Evolutionary conservation across 2,113 vertebrate species (phyloP).

Genomic region (Anoura caudifer): DNA sequence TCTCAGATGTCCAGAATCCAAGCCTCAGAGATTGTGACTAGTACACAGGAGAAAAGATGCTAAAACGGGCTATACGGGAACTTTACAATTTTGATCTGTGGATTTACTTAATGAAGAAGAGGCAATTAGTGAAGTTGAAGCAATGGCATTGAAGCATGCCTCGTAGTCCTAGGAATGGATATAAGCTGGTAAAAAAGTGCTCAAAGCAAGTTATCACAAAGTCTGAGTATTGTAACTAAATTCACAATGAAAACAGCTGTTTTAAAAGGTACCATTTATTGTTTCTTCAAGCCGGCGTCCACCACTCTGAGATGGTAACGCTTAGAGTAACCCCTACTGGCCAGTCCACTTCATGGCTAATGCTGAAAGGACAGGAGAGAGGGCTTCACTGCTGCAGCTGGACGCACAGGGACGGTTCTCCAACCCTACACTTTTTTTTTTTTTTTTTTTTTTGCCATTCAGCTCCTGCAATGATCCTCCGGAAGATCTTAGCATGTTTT

Average conservation of each 20-base stretch:
- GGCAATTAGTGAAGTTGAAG: neutral
- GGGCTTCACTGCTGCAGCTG: neutral
- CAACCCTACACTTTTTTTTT: neutral
- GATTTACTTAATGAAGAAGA: neutral
- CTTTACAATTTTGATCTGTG: neutral
- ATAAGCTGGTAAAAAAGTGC: neutral
- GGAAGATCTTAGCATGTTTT: neutral
- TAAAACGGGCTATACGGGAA: neutral
- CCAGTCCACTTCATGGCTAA: neutral
- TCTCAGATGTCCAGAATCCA: neutral
- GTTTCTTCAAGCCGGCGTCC: neutral
- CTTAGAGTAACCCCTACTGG: constrained; percentile 33
- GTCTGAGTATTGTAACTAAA: neutral
- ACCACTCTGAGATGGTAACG: neutral
- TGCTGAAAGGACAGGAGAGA: neutral
- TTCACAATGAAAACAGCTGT: neutral
- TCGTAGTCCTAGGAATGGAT: neutral
- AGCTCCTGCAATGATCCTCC: neutral
- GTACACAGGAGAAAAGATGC: neutral
- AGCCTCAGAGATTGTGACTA: neutral
- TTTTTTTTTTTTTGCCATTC: neutral
- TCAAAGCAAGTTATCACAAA: neutral
- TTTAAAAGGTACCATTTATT: neutral
- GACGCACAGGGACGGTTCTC: neutral
- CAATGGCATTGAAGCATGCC: neutral